A percentile compares a stretch with the other conserved stretches of the same genome.
phyloP scores from a whole-genome alignment of 2,113 vertebrate species.

The Murina feae region DNA sequence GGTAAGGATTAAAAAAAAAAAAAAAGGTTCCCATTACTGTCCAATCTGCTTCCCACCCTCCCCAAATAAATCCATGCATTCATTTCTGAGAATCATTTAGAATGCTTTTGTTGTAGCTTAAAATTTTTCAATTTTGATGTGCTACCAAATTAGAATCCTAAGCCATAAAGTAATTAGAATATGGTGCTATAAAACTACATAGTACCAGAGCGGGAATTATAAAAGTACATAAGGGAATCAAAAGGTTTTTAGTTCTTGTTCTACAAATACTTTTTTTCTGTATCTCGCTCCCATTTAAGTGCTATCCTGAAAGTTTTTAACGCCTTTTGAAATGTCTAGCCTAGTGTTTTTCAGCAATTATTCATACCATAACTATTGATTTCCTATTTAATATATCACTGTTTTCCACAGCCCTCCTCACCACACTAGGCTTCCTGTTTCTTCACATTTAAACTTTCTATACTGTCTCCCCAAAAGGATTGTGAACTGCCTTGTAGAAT shows the following conservation, averaged over 20 bases:
- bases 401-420: neutral
- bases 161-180: neutral
- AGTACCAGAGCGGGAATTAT: neutral
- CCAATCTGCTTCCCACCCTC: neutral
- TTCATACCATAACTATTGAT: conserved; percentile 13
- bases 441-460: neutral
- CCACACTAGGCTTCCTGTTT: neutral
- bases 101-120: conserved; percentile 6
- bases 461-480: neutral
- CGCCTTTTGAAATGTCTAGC: neutral
- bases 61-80: neutral
- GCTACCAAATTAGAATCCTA: conserved; percentile 14
- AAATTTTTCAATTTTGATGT: conserved; percentile 22
- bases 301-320: neutral
- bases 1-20: neutral
- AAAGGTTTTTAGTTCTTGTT: neutral
- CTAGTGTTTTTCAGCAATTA: neutral
- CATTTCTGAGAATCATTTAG: neutral
- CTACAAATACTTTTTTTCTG: neutral
- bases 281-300: conserved; percentile 17
- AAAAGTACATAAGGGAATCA: neutral
- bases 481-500: conserved; percentile 20
- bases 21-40: neutral
- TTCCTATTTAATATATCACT: neutral
- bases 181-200: neutral